These are phyloP conservation scores for Leuctra nigra DNA, from an alignment of 2,888 invertebrate species.

Conservation along the genomic window DNA sequence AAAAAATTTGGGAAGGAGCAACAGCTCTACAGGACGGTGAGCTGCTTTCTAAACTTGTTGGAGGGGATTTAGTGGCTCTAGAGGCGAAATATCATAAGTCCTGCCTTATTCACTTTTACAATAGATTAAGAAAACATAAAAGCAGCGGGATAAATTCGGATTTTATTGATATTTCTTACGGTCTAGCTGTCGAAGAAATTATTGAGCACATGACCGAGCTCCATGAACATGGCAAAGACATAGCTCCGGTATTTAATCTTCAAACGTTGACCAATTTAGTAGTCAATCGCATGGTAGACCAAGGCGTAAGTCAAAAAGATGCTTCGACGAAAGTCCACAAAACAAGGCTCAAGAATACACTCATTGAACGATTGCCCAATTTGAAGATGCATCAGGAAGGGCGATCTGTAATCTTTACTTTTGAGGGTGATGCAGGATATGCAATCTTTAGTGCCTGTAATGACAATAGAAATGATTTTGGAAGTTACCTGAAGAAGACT, in stretches of 20 bases:
- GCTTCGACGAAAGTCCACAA: neutral
- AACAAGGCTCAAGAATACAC: neutral
- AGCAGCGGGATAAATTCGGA: neutral
- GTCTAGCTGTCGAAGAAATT: neutral
- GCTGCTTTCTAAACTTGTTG: neutral
- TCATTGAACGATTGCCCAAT: neutral
- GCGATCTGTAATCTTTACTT: neutral
- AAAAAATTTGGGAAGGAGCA: neutral
- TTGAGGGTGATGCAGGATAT: neutral
- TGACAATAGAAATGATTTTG: neutral
- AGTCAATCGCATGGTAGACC: neutral
- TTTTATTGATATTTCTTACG: neutral
- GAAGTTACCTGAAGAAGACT: neutral
- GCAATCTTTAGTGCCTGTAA: neutral
- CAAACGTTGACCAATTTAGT: neutral
- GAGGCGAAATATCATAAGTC: neutral
- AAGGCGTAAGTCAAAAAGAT: neutral
- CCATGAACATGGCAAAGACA: neutral
- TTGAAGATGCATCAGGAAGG: neutral
- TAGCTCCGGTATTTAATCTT: slow-evolving; percentile 16
- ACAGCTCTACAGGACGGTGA: neutral
- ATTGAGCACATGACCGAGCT: neutral
- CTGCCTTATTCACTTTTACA: neutral
- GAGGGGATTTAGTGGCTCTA: neutral
- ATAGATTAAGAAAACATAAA: neutral